Base-by-base conservation (phyloP, 2,797 vertebrate species). In the Clarias pachynema region DNA sequence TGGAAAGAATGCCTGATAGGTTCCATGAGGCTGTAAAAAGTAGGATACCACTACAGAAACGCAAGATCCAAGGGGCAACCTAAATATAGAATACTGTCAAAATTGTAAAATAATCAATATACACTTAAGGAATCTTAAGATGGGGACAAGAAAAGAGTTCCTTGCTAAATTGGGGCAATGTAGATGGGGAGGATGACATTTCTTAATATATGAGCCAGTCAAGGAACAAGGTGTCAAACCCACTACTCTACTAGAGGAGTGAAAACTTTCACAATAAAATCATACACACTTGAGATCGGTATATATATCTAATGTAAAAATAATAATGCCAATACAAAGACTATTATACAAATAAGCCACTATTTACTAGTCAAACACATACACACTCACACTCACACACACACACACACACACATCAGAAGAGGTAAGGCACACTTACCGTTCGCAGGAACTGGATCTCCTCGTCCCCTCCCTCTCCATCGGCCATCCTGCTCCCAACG, bases 361-460 rank as follows among this genome's bases (percentile, higher is more conserved):
- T 18, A 44, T 44, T 49, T 44, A 12, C 22, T 6, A 53, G 2
- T 7, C n/a, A 29, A 9, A 29, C 26, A 65, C 60, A 26, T 59
- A 29, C 74, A 80, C 66, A 26, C 62, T 26, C 74, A 80, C 66
- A 81, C 60, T n/a, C 66, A 26, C 62, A 29, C 74, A 80, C 66
- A 81, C 60, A 26, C 66, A 29, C 74, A 80, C 66, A 81, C 81
- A 60, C 5, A 66, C 34, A 81, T 60, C 59, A 15, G 65, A 57
- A 53, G 24, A 53, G 44, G 31, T 85, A 85, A 93, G 90, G 62
- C 57, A 86, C 77, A 96, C 97, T 95, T 93, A 98, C 97, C 91
- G 97, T 98, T 90, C 97, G 94, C 89, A 98, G 94, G 92, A 98
- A 98, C 93, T 97, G 97, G 85, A 98, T 97, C 91, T 98, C 97